Evolutionary conservation across 2,113 vertebrate species (phyloP).

Genomic region (Sprattus sprattus): DNA sequence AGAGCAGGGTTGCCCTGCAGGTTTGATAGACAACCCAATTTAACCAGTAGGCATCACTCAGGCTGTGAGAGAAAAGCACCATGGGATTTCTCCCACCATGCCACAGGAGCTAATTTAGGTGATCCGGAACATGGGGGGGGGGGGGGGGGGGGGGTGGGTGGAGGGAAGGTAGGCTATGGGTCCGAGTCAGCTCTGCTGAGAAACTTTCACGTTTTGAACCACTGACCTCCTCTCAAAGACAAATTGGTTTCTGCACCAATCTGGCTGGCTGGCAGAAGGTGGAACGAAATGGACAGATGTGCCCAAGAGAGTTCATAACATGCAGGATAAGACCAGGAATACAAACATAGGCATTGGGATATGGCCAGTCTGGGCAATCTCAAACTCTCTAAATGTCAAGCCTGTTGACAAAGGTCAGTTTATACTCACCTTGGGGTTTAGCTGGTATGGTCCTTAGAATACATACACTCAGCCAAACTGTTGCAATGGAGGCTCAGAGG

Average conservation of each 20-base stretch:
- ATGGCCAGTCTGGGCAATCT: background rate
- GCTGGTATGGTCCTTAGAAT: background rate
- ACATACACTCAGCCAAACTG: background rate
- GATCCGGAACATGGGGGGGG: background rate
- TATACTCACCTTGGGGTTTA: background rate
- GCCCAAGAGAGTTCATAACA: constrained; percentile 8
- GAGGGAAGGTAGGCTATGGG: background rate
- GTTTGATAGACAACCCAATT: constrained; percentile 35
- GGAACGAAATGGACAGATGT: constrained; percentile 9
- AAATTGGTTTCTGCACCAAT: constrained; percentile 38
- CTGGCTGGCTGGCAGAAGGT: background rate
- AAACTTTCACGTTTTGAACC: constrained; percentile 37
- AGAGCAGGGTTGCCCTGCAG: background rate
- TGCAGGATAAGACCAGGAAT: constrained; percentile 22
- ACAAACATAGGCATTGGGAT: constrained; percentile 25
- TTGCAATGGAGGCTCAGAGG: background rate
- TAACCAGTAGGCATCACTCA: constrained; percentile 33
- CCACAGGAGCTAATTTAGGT: constrained; percentile 42
- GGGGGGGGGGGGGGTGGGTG: background rate
- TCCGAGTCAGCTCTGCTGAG: constrained; percentile 22
- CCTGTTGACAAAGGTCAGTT: background rate
- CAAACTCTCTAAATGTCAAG: background rate
- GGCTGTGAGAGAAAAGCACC: constrained; percentile 14
- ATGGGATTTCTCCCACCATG: constrained; percentile 14
- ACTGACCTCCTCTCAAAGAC: constrained; percentile 37